Evolutionary conservation across 2,113 vertebrate species (phyloP), one percentile per base, ranked within the genome.

Genomic region (Salvator merianae): DNA sequence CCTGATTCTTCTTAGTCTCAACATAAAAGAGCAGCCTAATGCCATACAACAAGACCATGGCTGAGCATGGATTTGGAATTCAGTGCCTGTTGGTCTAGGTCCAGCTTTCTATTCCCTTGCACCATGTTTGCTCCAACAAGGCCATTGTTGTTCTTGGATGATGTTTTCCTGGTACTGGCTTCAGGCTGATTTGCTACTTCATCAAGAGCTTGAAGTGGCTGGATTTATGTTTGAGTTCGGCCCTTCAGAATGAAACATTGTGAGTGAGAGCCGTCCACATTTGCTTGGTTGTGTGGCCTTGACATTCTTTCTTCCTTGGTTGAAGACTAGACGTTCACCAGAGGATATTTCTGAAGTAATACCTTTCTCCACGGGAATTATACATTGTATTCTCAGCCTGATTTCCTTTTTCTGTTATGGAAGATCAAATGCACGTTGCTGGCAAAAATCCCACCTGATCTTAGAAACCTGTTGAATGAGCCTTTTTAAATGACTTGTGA

Each of bases 31-130:
- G n/a, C 50, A 68, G 24, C n/a, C 40, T 14, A 68, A 76, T 62
- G 40, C 82, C n/a, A 75, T 59, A 74, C 81, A 75, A 62, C 20
- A 20, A 20, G 38, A 20, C n/a, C n/a, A 76, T 26, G 70, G 62
- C 72, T 53, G 40, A 75, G 13, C 22, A 26, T 24, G 28, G n/a
- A 76, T 83, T 76, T 76, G 38, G 72, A 76, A 5, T 22, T 62
- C 72, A 83, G 40, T 32, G 66, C 40, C 26, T 66, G 10, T 76
- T 76, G 62, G 40, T 50, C 32, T 8, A 8, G 36, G 4, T 76
- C 72, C 82, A 83, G n/a, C 18, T 22, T 74, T 66, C 59, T 66
- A 68, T 75, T 83, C 82, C 65, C 62, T 68, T 50, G 72, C 66
- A 68, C n/a, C 62, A 76, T 65, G 62, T 43, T 50, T 40, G 10